Evolutionary conservation across 2,888 invertebrate genomes (phyloP).

Genomic region (Mesoligia furuncula): DNA sequence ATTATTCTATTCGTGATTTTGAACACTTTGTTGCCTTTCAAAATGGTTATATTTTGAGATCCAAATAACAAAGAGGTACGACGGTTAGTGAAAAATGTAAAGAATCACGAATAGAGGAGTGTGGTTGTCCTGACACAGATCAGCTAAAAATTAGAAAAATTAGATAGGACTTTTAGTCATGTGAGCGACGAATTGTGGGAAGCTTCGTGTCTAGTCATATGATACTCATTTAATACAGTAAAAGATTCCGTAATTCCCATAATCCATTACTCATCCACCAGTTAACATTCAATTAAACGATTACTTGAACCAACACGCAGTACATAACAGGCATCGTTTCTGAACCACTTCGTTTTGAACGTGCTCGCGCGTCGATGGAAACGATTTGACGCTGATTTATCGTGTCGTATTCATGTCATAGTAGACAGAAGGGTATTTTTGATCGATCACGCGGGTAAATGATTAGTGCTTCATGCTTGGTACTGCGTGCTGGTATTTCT

Average conservation of each 20-base stretch:
- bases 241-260: constrained; percentile 18
- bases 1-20: too few relatives aligned
- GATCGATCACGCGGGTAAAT: constrained; percentile 50
- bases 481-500: constrained; percentile 18
- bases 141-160: too few relatives aligned
- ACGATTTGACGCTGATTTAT: constrained; percentile 54
- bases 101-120: too few relatives aligned
- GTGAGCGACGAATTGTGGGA: too few relatives aligned
- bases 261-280: constrained; percentile 19
- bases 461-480: constrained; percentile 20
- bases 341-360: constrained; percentile 18
- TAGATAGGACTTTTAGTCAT: too few relatives aligned
- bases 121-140: too few relatives aligned
- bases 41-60: too few relatives aligned
- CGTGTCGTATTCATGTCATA: constrained; percentile 39
- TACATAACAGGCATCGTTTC: constrained; percentile 40
- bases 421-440: constrained; percentile 29
- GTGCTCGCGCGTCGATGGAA: constrained; percentile 39
- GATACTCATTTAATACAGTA: constrained; percentile 18
- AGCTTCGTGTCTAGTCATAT: neutral
- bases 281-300: constrained; percentile 43
- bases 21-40: too few relatives aligned
- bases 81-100: too few relatives aligned
- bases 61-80: too few relatives aligned
- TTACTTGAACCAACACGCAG: constrained; percentile 29